Evolutionary conservation across 2,888 invertebrate species (phyloP), one percentile per base, ranked within the genome.

Genomic region (Plutella xylostella): DNA sequence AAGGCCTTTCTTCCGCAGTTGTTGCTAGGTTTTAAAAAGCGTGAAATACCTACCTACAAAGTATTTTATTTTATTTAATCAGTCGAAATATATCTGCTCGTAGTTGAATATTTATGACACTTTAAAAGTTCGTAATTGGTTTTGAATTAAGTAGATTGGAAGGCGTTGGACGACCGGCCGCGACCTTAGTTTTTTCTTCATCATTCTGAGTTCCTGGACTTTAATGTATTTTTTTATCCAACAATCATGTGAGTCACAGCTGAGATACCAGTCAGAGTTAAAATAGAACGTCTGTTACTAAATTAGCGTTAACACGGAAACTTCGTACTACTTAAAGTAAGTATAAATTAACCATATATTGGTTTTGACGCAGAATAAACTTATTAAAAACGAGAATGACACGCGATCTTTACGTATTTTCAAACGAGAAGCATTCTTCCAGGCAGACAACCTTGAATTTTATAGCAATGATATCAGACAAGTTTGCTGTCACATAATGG

Each of bases 181-280:
- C 70, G 75, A 74, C 78, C 79, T 82, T 80, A 73, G 58, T 56
- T 46, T 50, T 68, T 71, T 66, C 61, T 65, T 74, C 66, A 67
- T 63, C 68, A 68, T 50, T 56, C 59, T 58, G 65, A n/a, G n/a
- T n/a, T n/a, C n/a, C n/a, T n/a, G n/a, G n/a, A n/a, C 33, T 14
- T 33, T 5, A 15, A 6, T 12, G 39, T 77, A 76, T 76, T 77
- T 77, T 67, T 65, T 55, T 54, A 58, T 61, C 60, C 57, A 51
- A 51, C 55, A 49, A 54, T 58, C 60, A 54, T 58, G 58, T 78
- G 77, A 78, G 65, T 78, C 71, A 77, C 22, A 11, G n/a, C n/a
- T n/a, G n/a, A n/a, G n/a, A n/a, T n/a, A n/a, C n/a, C 12, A 33
- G 15, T n/a, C 19, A 20, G 19, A 20, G 18, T 37, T 18, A 37